phyloP scores from a whole-genome alignment of 1,140 invertebrate species.

The Solen grandis region DNA sequence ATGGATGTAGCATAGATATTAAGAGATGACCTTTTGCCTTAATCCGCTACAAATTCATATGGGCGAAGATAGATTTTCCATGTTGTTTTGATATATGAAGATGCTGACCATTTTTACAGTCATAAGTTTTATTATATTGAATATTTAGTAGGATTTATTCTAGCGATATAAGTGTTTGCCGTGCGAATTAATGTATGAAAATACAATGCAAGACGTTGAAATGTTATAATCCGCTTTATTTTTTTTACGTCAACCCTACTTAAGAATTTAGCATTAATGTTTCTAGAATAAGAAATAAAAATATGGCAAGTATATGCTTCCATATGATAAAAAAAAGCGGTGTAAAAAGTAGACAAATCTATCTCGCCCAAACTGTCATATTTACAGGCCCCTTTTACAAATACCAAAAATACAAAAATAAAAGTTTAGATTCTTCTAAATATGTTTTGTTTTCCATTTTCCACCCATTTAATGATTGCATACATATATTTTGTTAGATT shows the following conservation, averaged over 20 bases:
- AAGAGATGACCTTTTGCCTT: conserved; percentile 45
- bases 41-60: background rate
- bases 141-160: background rate
- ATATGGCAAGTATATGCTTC: background rate
- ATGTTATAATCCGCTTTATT: background rate
- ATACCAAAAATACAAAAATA: conserved; percentile 45
- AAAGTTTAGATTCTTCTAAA: conserved; percentile 36
- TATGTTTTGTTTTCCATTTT: too few species aligned
- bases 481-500: too few species aligned
- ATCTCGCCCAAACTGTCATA: conserved; percentile 24
- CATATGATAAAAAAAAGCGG: background rate
- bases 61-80: conserved; percentile 4
- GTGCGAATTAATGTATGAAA: too few species aligned
- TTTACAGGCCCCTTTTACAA: conserved; percentile 46
- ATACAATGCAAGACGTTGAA: too few species aligned
- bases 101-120: background rate
- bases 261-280: too few species aligned
- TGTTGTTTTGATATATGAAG: background rate
- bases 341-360: background rate
- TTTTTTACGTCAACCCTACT: background rate
- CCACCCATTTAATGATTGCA: too few species aligned
- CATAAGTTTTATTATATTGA: background rate
- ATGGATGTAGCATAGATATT: conserved; percentile 27
- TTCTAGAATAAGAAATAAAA: too few species aligned
- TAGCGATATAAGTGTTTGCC: too few species aligned